Percentiles rank a stretch among this genome's conserved stretches.
Evolutionary conservation across 2,888 invertebrate genomes (phyloP).

Genomic region (Lithophane socia): DNA sequence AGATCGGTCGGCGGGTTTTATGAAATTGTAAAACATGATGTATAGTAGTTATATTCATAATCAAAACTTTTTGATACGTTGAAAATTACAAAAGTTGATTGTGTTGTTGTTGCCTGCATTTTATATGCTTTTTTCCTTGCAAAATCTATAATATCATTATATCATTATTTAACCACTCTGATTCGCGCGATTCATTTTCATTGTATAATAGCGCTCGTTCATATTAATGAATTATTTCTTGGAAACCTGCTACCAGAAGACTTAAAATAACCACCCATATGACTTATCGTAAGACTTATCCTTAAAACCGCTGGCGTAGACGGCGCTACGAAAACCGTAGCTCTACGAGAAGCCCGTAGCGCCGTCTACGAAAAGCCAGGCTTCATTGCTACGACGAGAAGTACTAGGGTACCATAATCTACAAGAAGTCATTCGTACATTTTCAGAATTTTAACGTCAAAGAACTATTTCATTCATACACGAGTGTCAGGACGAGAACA

Average conservation of each 20-base stretch:
- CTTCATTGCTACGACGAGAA: constrained; percentile 15
- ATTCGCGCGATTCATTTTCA: background rate
- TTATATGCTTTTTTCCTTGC: background rate
- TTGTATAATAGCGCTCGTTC: background rate
- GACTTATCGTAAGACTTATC: too few relatives aligned
- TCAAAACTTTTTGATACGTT: background rate
- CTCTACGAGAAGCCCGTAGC: constrained; percentile 12
- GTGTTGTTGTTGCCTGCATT: too few relatives aligned
- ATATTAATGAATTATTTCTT: background rate
- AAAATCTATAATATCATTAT: too few relatives aligned
- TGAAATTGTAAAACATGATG: background rate
- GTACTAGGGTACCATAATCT: constrained; percentile 23
- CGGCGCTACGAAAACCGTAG: constrained; percentile 11
- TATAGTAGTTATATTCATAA: background rate
- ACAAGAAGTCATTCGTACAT: background rate
- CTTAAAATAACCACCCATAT: too few relatives aligned
- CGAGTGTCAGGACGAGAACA: background rate
- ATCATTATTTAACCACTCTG: background rate
- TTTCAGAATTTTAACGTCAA: constrained; percentile 5
- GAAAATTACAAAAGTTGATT: background rate
- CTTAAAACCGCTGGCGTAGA: background rate
- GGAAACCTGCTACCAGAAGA: background rate
- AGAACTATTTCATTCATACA: constrained; percentile 19
- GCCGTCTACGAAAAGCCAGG: constrained; percentile 11
- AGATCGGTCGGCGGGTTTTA: background rate